A percentile compares a stretch with the other conserved stretches of the same genome.
Conservation (phyloP, 2,888 invertebrate species). For the Chymomyza caudatula region DNA sequence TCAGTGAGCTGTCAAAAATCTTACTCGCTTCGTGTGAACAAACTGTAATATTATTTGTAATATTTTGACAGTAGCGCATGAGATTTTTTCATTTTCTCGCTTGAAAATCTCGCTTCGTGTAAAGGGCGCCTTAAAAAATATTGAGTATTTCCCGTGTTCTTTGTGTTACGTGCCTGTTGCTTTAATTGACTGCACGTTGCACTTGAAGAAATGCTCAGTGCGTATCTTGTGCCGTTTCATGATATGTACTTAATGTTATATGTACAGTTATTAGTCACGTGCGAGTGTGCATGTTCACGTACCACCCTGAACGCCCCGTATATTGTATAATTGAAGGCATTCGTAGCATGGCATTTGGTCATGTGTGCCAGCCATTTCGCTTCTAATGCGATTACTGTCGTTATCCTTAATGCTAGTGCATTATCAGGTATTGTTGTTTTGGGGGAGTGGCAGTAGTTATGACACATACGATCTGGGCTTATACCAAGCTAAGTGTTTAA, state of each 20-base stretch:
- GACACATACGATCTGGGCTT: neutral
- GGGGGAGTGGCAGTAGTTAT: neutral
- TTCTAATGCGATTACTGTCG: slow-evolving; percentile 46
- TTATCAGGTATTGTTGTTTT: slow-evolving; percentile 22
- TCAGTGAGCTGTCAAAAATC: too few relatives aligned
- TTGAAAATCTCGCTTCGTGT: too few relatives aligned
- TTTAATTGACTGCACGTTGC: slow-evolving; percentile 35
- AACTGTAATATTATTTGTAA: too few relatives aligned
- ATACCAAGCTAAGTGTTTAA: slow-evolving; percentile 21
- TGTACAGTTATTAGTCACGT: neutral
- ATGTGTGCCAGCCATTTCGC: slow-evolving; percentile 1
- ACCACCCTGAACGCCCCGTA: slow-evolving; percentile 10
- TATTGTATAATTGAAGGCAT: slow-evolving; percentile 34
- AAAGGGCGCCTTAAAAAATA: too few relatives aligned
- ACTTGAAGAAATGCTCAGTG: too few relatives aligned
- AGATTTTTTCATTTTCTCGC: too few relatives aligned
- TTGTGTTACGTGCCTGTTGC: slow-evolving; percentile 14
- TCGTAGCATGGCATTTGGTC: neutral
- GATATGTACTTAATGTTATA: slow-evolving; percentile 5
- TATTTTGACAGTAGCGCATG: too few relatives aligned
- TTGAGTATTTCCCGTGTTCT: too few relatives aligned
- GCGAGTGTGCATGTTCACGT: neutral
- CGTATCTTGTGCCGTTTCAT: slow-evolving; percentile 28
- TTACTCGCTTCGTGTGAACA: too few relatives aligned
- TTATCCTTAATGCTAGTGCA: slow-evolving; percentile 43